These are phyloP conservation scores for Drosophila vallismaia DNA, from an alignment of 2,888 invertebrate species.

Conservation along the genomic window DNA sequence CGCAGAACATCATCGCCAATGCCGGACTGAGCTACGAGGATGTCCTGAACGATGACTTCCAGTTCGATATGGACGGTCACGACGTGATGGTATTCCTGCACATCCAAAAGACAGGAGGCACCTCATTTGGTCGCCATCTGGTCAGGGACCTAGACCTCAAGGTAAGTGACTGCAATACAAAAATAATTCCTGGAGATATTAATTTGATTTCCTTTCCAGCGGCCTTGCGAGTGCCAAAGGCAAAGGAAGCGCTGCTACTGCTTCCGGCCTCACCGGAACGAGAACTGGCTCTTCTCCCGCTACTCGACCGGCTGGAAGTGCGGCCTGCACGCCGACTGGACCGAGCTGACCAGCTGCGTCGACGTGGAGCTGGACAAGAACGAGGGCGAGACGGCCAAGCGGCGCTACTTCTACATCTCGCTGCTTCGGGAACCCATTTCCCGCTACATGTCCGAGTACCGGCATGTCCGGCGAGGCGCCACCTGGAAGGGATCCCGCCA, in stretches of 20 bases:
- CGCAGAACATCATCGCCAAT: slow-evolving; percentile 83
- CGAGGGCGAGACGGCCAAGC: slow-evolving; percentile 91
- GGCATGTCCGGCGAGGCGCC: slow-evolving; percentile 97
- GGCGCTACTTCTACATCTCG: slow-evolving; percentile 98
- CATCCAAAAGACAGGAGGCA: slow-evolving; percentile 99
- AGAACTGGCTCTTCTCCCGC: slow-evolving; percentile 98
- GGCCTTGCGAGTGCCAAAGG: slow-evolving; percentile 96
- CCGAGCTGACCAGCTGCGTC: slow-evolving; percentile 96
- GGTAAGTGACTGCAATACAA: slow-evolving; percentile 80
- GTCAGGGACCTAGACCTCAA: slow-evolving; percentile 95
- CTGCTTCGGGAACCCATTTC: slow-evolving; percentile 96
- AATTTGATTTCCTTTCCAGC: slow-evolving; percentile 82
- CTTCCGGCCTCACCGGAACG: slow-evolving; percentile 95
- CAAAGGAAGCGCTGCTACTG: slow-evolving; percentile 95
- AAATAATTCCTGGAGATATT: neutral
- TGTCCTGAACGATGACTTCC: slow-evolving; percentile 93
- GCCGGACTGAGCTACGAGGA: slow-evolving; percentile 92
- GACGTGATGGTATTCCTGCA: slow-evolving; percentile 99
- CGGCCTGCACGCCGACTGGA: slow-evolving; percentile 99
- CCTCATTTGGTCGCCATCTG: slow-evolving; percentile 97
- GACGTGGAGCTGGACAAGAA: slow-evolving; percentile 95
- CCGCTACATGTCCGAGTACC: slow-evolving; percentile 97
- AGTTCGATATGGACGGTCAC: slow-evolving; percentile 95
- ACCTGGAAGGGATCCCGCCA: slow-evolving; percentile 95
- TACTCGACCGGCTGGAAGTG: slow-evolving; percentile 99